phyloP scores from a whole-genome alignment of 1,140 invertebrate genomes.

The Eumaeus atala region DNA sequence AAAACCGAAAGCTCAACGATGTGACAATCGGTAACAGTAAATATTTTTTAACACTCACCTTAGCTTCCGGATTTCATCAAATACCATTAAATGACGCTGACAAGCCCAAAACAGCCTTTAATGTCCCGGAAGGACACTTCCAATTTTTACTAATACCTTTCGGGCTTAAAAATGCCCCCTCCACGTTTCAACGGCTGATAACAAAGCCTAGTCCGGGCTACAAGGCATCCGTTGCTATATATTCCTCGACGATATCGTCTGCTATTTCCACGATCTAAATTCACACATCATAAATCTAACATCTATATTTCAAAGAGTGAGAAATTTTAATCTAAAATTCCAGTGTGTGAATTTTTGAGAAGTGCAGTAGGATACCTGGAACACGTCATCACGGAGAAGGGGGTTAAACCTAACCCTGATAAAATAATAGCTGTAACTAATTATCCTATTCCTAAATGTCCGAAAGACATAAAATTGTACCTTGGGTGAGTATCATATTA shows the following conservation, averaged over 20 bases:
- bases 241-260: background rate
- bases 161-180: background rate
- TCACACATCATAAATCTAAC: slow-evolving; percentile 3
- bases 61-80: background rate
- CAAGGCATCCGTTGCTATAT: background rate
- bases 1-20: no score
- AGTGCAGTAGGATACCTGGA: no score
- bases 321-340: background rate
- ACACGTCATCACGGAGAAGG: no score
- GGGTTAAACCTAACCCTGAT: no score
- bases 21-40: background rate
- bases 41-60: background rate
- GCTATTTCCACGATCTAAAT: background rate
- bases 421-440: no score
- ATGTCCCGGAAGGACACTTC: slow-evolving; percentile 5
- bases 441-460: no score
- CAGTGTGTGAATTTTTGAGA: background rate
- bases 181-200: background rate
- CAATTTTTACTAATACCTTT: background rate
- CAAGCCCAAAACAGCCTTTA: background rate
- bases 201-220: background rate
- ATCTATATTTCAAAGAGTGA: background rate
- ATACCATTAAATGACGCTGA: background rate
- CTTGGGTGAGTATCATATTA: slow-evolving; percentile 6
- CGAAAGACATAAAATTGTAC: background rate